These are phyloP conservation scores for Nephrotoma guestfalica DNA, from an alignment of 2,888 invertebrate genomes.

Conservation along the genomic window DNA sequence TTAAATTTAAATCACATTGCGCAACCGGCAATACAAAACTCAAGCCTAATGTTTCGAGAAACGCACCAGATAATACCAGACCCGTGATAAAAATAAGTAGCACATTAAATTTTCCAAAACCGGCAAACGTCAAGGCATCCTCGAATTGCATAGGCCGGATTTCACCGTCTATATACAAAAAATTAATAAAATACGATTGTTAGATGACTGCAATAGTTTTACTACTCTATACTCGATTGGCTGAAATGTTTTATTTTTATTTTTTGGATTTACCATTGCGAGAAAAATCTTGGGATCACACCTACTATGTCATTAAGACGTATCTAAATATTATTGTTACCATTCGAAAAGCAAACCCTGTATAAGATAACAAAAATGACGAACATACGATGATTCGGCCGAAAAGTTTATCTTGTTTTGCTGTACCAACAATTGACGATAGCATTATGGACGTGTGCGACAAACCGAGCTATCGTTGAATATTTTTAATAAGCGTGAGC, in stretches of 20 bases:
- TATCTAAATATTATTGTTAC: background rate
- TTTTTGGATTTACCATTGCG: background rate
- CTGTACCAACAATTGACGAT: too few relatives aligned
- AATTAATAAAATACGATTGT: background rate
- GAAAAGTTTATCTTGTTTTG: background rate
- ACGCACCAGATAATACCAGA: constrained; percentile 36
- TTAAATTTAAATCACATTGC: constrained; percentile 30
- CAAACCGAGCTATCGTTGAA: too few relatives aligned
- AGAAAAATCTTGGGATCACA: background rate
- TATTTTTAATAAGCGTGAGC: too few relatives aligned
- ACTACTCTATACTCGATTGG: too few relatives aligned
- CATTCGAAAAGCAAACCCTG: background rate
- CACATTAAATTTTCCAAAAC: constrained; percentile 38
- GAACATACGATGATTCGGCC: background rate
- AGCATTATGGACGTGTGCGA: too few relatives aligned
- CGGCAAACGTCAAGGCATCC: constrained; percentile 15
- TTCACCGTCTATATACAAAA: background rate
- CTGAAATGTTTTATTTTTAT: too few relatives aligned
- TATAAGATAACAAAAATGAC: background rate
- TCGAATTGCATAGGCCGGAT: background rate
- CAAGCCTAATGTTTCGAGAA: constrained; percentile 32
- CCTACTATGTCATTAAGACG: background rate
- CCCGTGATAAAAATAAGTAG: constrained; percentile 34
- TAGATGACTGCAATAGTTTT: background rate
- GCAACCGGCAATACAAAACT: constrained; percentile 39